A percentile compares a stretch with the other conserved stretches of the same genome.
phyloP scores from a whole-genome alignment of 2,888 invertebrate species.

The Schrankia costaestrigalis region DNA sequence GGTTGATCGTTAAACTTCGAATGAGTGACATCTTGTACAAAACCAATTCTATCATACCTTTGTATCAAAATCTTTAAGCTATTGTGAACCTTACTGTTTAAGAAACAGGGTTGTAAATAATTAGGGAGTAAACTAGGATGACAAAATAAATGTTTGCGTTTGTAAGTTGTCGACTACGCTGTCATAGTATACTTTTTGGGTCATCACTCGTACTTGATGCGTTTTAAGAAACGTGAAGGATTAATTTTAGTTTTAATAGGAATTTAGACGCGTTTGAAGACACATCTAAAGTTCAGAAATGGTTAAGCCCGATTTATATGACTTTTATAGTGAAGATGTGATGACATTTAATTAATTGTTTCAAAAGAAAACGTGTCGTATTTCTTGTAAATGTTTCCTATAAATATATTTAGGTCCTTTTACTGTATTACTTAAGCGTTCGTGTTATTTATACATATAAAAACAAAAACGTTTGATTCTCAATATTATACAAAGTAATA shows the following conservation, averaged over 20 bases:
- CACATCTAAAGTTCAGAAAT: conserved; percentile 37
- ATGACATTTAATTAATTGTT: conserved; percentile 31
- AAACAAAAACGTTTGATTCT: not conserved
- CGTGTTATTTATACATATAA: not conserved
- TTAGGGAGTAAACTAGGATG: not conserved
- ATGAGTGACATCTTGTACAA: conserved; percentile 75
- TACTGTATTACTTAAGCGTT: conserved; percentile 4
- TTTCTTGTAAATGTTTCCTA: conserved; percentile 8
- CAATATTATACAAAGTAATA: too few species aligned
- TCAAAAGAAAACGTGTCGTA: conserved; percentile 7
- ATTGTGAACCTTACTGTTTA: conserved; percentile 26
- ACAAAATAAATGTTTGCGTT: conserved; percentile 37
- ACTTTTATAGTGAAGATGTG: conserved; percentile 41
- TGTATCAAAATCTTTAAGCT: not conserved
- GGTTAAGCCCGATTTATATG: conserved; percentile 43
- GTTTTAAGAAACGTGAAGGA: conserved; percentile 63
- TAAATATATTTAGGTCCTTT: too few species aligned
- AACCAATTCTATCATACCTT: conserved; percentile 33
- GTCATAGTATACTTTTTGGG: conserved; percentile 67
- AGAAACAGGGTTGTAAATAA: conserved; percentile 7
- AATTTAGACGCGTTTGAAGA: conserved; percentile 52
- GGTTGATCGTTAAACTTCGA: conserved; percentile 76
- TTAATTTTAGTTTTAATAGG: conserved; percentile 69
- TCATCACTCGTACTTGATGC: conserved; percentile 69
- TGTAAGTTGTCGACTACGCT: conserved; percentile 65